phyloP scores from a whole-genome alignment of 2,888 invertebrate genomes.

The Leptogaster cylindrica region DNA sequence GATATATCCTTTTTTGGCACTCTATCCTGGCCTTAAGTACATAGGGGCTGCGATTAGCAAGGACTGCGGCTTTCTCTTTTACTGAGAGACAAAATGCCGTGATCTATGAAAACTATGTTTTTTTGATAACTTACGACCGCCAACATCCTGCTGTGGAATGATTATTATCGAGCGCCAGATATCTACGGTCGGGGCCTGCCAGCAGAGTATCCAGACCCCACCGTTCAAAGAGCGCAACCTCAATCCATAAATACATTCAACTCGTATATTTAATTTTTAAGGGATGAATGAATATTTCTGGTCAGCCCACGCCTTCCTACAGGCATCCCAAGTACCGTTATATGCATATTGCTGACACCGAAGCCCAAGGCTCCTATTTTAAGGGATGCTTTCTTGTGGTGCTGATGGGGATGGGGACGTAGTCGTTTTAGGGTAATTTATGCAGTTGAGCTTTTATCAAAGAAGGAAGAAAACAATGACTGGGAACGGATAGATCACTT shows the following conservation, averaged over 20 bases:
- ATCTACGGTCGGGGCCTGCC: background rate
- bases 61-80: background rate
- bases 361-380: slow-evolving; percentile 3
- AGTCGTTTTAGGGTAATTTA: slow-evolving; percentile 44
- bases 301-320: slow-evolving; percentile 1
- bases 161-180: slow-evolving; percentile 32
- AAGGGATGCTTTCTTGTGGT: slow-evolving; percentile 4
- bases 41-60: slow-evolving; percentile 41
- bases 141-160: slow-evolving; percentile 36
- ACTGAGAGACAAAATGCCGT: slow-evolving; percentile 27
- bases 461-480: slow-evolving; percentile 36
- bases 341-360: background rate
- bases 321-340: background rate
- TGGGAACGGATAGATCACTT: background rate
- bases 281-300: slow-evolving; percentile 45
- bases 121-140: slow-evolving; percentile 43
- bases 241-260: slow-evolving; percentile 43
- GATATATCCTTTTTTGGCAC: slow-evolving; percentile 44
- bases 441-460: slow-evolving; percentile 47
- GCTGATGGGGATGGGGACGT: slow-evolving; percentile 15
- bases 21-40: slow-evolving; percentile 16
- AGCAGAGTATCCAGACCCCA: background rate
- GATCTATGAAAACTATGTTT: slow-evolving; percentile 36
- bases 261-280: slow-evolving; percentile 45
- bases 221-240: slow-evolving; percentile 32